Evolutionary conservation across 2,113 vertebrate genomes (phyloP).

Genomic region (Cyprinodon brontotheroides): DNA sequence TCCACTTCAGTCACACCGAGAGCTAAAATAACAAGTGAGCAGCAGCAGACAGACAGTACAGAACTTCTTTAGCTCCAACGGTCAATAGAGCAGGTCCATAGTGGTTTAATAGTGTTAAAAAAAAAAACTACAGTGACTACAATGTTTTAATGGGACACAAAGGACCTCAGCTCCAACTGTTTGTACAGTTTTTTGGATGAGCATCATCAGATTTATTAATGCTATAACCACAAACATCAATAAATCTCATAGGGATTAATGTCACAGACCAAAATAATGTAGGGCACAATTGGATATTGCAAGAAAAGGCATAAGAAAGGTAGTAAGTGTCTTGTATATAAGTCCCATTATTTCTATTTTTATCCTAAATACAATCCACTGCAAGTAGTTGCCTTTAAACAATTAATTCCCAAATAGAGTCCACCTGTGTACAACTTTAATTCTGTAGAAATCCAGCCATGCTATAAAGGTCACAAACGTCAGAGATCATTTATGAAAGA

Average conservation of each 20-base stretch:
- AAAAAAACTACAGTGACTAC: not conserved
- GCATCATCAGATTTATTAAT: no score
- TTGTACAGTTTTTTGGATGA: not conserved
- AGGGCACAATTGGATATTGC: not conserved
- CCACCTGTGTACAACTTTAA: no score
- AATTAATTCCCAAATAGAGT: not conserved
- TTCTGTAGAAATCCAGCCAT: no score
- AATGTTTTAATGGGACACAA: not conserved
- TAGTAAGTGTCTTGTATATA: no score
- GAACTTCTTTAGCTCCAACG: not conserved
- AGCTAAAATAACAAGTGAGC: constrained; percentile 35
- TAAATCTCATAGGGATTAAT: not conserved
- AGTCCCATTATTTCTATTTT: not conserved
- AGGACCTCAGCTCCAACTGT: not conserved
- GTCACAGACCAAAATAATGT: not conserved
- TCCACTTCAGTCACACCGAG: constrained; percentile 27
- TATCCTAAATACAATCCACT: not conserved
- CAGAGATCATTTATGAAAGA: no score
- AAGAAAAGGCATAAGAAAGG: no score
- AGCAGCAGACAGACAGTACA: constrained; percentile 8
- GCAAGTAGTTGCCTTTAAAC: not conserved
- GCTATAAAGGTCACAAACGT: no score
- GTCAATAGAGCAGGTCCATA: not conserved
- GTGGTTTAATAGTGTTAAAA: not conserved
- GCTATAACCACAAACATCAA: not conserved